Conservation (phyloP, 2,797 vertebrate species). For the Thunnus albacares region DNA sequence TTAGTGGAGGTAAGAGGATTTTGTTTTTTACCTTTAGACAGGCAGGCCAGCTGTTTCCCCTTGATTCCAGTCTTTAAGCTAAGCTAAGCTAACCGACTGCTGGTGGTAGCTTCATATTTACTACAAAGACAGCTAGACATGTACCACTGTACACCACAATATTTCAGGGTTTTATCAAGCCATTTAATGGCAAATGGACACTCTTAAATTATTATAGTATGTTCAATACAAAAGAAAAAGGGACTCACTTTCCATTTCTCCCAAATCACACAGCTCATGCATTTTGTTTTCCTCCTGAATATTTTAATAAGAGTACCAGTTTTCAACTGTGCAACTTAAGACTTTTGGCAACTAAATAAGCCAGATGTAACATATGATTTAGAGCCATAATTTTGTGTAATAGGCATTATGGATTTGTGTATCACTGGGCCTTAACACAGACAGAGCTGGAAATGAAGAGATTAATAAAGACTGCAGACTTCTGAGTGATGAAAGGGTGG, state of each 20-base stretch:
- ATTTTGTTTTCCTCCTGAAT: background rate
- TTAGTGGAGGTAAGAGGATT: too few species aligned
- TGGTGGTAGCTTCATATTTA: too few species aligned
- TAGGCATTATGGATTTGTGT: background rate
- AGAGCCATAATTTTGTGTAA: background rate
- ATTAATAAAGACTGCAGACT: background rate
- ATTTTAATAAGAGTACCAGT: background rate
- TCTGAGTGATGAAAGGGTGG: conserved; percentile 9
- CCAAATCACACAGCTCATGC: too few species aligned
- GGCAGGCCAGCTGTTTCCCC: too few species aligned
- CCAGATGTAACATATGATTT: background rate
- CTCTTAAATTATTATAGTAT: background rate
- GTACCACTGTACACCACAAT: background rate
- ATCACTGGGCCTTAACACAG: background rate
- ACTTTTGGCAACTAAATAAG: background rate
- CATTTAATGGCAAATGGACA: background rate
- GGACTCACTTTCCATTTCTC: background rate
- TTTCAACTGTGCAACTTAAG: background rate
- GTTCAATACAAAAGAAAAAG: background rate
- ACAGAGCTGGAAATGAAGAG: background rate
- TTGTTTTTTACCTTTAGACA: too few species aligned
- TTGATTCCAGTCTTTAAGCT: too few species aligned
- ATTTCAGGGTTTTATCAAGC: background rate
- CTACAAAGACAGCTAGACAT: too few species aligned
- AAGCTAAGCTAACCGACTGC: too few species aligned